Conservation (phyloP, 1,140 invertebrate species). For the Procambarus virginalis region DNA sequence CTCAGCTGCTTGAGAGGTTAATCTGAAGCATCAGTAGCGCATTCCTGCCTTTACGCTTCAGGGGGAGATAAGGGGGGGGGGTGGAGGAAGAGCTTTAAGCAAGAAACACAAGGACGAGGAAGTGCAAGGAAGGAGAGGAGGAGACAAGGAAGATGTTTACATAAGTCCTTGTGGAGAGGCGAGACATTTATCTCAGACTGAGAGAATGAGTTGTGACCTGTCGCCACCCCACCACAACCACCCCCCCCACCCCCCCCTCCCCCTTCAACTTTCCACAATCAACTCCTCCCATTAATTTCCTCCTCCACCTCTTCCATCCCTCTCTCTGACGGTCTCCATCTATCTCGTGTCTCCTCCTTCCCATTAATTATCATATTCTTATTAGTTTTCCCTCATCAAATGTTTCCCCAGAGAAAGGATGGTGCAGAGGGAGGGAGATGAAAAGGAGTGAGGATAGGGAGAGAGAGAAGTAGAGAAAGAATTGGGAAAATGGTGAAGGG, state of each 20-base stretch:
- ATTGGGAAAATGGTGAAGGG: neutral
- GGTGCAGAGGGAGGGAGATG: neutral
- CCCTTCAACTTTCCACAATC: neutral
- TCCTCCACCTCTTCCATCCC: neutral
- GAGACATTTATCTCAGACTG: no score
- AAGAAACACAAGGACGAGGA: no score
- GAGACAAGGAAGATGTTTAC: no score
- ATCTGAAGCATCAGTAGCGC: no score
- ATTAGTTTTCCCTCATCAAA: neutral
- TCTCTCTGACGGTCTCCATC: slow-evolving; percentile 7
- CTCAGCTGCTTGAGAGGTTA: no score
- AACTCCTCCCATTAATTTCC: slow-evolving; percentile 13
- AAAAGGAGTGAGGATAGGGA: neutral
- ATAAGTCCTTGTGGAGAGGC: no score
- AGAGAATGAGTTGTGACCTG: neutral
- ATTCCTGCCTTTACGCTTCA: no score
- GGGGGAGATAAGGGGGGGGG: no score
- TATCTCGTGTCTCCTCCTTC: slow-evolving; percentile 9
- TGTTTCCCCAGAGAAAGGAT: neutral
- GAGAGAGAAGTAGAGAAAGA: neutral
- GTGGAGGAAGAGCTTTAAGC: no score
- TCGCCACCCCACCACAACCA: neutral
- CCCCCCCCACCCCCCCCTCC: neutral
- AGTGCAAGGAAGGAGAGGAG: no score
- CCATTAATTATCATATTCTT: slow-evolving; percentile 19